Percentiles rank a stretch among this genome's conserved stretches.
These are phyloP conservation scores for Periophthalmus magnuspinnatus DNA, from an alignment of 2,797 vertebrate genomes.

Conservation along the genomic window DNA sequence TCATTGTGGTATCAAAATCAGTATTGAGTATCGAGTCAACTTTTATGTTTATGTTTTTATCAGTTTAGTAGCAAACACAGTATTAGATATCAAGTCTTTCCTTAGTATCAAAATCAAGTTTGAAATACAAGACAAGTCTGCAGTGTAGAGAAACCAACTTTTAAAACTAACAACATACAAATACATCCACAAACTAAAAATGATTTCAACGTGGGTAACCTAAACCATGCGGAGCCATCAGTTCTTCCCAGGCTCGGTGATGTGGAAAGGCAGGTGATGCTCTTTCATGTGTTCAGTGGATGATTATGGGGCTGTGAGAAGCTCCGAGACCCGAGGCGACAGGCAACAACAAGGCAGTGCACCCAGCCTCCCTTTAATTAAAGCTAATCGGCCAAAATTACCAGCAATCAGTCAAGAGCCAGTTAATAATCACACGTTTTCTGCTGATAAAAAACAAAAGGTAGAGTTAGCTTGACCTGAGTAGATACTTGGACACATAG, in stretches of 20 bases:
- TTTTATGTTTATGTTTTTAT: no score
- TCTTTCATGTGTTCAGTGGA: slow-evolving; percentile 56
- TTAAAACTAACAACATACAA: background rate
- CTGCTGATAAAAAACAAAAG: slow-evolving; percentile 41
- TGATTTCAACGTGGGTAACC: background rate
- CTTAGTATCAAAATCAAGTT: no score
- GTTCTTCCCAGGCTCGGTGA: slow-evolving; percentile 11
- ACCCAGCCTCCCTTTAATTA: slow-evolving; percentile 70
- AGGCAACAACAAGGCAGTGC: slow-evolving; percentile 42
- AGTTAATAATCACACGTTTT: slow-evolving; percentile 56
- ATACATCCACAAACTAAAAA: background rate
- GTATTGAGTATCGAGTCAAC: no score
- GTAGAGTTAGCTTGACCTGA: slow-evolving; percentile 18
- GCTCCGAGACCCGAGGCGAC: slow-evolving; percentile 52
- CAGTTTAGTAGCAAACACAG: no score
- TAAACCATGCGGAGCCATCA: background rate
- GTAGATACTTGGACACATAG: slow-evolving; percentile 15
- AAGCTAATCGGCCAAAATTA: slow-evolving; percentile 72
- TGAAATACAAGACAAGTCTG: no score
- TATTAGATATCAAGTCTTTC: no score
- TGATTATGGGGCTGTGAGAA: slow-evolving; percentile 63
- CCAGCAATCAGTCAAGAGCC: slow-evolving; percentile 66
- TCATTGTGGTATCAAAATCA: no score
- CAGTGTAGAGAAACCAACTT: background rate
- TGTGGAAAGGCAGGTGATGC: slow-evolving; percentile 49